Base-by-base conservation (phyloP, 2,113 vertebrate species). In the Hippoglossus stenolepis region DNA sequence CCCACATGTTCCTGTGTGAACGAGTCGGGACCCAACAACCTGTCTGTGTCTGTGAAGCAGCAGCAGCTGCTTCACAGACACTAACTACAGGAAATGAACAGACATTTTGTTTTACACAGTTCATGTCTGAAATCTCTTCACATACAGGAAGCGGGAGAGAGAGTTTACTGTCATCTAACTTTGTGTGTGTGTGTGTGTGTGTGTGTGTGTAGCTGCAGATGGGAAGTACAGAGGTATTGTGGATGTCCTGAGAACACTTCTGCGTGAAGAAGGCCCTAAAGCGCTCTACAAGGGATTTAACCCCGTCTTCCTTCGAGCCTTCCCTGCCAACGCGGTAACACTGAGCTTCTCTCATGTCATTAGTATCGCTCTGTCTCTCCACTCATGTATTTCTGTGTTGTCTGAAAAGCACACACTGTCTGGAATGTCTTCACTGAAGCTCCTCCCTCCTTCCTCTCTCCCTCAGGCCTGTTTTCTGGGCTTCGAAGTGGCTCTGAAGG, bases 391-490 rank as follows among this genome's bases (percentile, higher is more conserved):
- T 1, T 5, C 6, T 31, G 31, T 31, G 31, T 31, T 31, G 31
- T 31, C 35, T 38, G 43, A 45, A 45, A 14, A 45, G 11, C 11
- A 45, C 38, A 40, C 2, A 31, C 28, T 31, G n/a, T n/a, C n/a
- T n/a, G n/a, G n/a, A n/a, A n/a, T n/a, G 45, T 47, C 45, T 61
- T 17, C 13, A 13, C 56, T 26, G 49, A 18, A 20, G 5, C 13
- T 10, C 40, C 45, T 21, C 49, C 11, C 18, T 51, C 57, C 26
- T 79, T 31, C 67, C 12, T 70, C 23, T 76, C 8, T 54, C 51
- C 14, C 47, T 20, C 84, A 95, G 95, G 94, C 95, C 35, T 95
- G 95, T 89, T 95, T 95, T 71, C 67, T 95, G 21, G 94, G 95
- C 7, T 95, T 94, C 38, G 95, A 95, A 74, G 65, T 93, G 58